A percentile compares a stretch with the other conserved stretches of the same genome.
Conservation (phyloP, 2,797 vertebrate genomes). For the Danio aesculapii region DNA sequence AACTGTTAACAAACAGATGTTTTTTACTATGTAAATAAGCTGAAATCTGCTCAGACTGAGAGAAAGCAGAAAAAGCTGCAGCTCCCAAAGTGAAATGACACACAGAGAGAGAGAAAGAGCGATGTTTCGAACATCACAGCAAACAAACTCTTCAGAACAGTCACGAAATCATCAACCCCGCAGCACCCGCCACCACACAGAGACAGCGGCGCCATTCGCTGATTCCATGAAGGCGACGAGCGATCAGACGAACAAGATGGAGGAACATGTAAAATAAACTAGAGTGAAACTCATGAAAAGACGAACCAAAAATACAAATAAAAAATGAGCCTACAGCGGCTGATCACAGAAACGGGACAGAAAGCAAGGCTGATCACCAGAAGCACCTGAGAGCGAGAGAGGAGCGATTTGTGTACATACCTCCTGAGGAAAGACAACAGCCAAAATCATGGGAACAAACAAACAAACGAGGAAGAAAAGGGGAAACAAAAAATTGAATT, state of each 20-base stretch:
- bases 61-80: conserved; percentile 74
- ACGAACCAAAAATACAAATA: conserved; percentile 62
- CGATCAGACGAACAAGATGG: conserved; percentile 68
- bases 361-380: conserved; percentile 83
- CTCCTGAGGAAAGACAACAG: conserved; percentile 98
- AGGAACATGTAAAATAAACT: conserved; percentile 58
- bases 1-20: too few relatives aligned
- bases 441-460: conserved; percentile 98
- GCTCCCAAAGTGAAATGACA: conserved; percentile 73
- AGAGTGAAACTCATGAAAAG: conserved; percentile 69
- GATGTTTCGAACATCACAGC: conserved; percentile 69
- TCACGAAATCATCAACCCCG: conserved; percentile 67
- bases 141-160: conserved; percentile 68
- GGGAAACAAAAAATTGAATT: conserved; percentile 93
- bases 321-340: conserved; percentile 56
- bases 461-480: conserved; percentile 86
- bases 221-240: conserved; percentile 72
- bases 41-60: conserved; percentile 24
- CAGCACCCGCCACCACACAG: conserved; percentile 66
- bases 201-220: conserved; percentile 61
- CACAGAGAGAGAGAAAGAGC: conserved; percentile 51
- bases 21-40: too few relatives aligned
- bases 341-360: conserved; percentile 54
- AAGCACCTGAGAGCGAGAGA: conserved; percentile 84
- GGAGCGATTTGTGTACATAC: conserved; percentile 91